Evolutionary conservation across 2,797 vertebrate species (phyloP).

Genomic region (Clamator glandarius): DNA sequence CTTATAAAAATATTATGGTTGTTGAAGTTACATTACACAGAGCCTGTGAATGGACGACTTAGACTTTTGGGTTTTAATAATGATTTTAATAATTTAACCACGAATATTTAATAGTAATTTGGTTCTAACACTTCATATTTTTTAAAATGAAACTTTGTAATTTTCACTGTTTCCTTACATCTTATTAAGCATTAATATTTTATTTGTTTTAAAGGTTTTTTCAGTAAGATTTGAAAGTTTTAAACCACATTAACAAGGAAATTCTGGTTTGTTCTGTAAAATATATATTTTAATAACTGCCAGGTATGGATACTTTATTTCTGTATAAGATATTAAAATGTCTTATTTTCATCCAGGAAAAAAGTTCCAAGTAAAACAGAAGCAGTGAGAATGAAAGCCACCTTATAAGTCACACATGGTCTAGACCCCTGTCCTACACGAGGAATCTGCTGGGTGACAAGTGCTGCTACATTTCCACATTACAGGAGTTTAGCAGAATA

Average conservation of each 20-base stretch:
- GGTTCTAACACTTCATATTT: conserved; percentile 58
- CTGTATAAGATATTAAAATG: conserved; percentile 5
- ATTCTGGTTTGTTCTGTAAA: conserved; percentile 15
- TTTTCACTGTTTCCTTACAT: conserved; percentile 57
- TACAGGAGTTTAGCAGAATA: neutral
- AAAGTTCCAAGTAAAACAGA: neutral
- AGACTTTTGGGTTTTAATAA: conserved; percentile 44
- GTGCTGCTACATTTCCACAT: neutral
- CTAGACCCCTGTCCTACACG: neutral
- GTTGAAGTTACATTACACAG: neutral
- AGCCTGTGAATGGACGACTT: conserved; percentile 28
- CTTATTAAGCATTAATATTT: conserved; percentile 73
- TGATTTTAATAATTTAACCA: conserved; percentile 67
- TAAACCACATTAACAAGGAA: conserved; percentile 41
- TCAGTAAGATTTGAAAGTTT: conserved; percentile 42
- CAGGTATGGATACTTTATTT: neutral
- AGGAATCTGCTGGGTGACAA: neutral
- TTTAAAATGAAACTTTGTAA: conserved; percentile 55
- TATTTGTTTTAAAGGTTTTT: conserved; percentile 58
- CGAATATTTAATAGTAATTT: conserved; percentile 72
- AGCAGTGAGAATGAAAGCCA: neutral
- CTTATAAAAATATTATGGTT: neutral
- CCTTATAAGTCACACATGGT: neutral
- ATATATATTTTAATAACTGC: conserved; percentile 51
- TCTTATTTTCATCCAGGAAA: neutral